phyloP scores from a whole-genome alignment of 1,140 invertebrate species.

The Lasioglossum baleicum region DNA sequence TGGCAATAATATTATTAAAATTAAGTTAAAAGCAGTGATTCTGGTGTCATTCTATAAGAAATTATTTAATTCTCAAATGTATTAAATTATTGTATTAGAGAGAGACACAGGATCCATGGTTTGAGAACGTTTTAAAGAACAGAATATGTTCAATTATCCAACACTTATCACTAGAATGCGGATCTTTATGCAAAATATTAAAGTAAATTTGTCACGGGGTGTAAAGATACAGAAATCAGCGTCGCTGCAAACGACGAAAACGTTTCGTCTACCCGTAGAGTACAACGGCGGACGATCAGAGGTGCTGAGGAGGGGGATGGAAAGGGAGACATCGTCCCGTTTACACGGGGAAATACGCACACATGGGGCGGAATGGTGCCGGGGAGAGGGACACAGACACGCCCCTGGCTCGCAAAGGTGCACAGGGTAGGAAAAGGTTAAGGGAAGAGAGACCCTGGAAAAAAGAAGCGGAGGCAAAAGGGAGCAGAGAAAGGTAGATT shows the following conservation, averaged over 20 bases:
- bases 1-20: too few relatives aligned
- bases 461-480: slow-evolving; percentile 40
- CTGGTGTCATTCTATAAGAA: too few relatives aligned
- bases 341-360: slow-evolving; percentile 58
- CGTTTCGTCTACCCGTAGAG: not conserved
- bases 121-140: too few relatives aligned
- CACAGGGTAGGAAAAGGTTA: slow-evolving; percentile 45
- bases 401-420: slow-evolving; percentile 50
- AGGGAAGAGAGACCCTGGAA: slow-evolving; percentile 41
- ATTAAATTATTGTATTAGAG: too few relatives aligned
- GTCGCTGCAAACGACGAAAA: slow-evolving; percentile 24
- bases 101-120: too few relatives aligned
- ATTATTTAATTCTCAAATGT: too few relatives aligned
- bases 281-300: not conserved
- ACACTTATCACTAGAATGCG: too few relatives aligned
- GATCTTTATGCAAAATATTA: too few relatives aligned
- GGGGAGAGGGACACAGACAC: slow-evolving; percentile 47
- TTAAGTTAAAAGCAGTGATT: too few relatives aligned
- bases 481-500: slow-evolving; percentile 47
- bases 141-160: too few relatives aligned
- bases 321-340: slow-evolving; percentile 19
- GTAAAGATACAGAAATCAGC: not conserved
- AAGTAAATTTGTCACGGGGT: too few relatives aligned
- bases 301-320: not conserved
- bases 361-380: slow-evolving; percentile 17